These are phyloP conservation scores for Sclerurus mexicanus DNA, from an alignment of 2,113 vertebrate species.

Conservation along the genomic window DNA sequence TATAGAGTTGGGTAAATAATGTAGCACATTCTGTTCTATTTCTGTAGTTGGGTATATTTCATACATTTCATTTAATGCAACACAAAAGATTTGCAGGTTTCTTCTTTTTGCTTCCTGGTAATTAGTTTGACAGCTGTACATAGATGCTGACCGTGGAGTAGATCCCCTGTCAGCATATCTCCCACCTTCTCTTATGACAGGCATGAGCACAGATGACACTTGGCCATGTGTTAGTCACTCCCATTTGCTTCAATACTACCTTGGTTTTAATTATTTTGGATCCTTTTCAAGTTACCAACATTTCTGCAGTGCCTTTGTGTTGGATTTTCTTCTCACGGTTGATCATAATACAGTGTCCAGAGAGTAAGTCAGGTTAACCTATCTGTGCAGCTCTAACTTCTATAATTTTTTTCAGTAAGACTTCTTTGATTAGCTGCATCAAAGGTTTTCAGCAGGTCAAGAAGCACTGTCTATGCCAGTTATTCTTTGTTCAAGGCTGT, in stretches of 20 bases:
- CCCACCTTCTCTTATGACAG: neutral
- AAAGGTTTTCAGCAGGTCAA: conserved; percentile 25
- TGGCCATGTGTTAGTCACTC: neutral
- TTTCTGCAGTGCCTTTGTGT: neutral
- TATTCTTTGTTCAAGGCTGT: conserved; percentile 27
- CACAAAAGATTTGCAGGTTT: neutral
- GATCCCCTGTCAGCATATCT: neutral
- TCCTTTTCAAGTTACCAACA: neutral
- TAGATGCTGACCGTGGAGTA: neutral
- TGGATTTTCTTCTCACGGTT: neutral
- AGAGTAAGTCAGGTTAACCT: neutral
- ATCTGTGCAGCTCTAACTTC: neutral
- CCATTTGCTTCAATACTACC: neutral
- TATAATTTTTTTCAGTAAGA: neutral
- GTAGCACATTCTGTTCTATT: neutral
- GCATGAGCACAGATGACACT: neutral
- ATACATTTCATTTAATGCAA: neutral
- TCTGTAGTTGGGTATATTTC: neutral
- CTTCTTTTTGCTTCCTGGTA: neutral
- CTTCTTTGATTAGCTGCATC: conserved; percentile 17
- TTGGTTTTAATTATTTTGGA: neutral
- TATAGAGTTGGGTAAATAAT: neutral
- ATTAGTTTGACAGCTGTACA: conserved; percentile 15
- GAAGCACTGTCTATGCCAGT: neutral
- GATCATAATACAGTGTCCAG: neutral